Percentiles rank a stretch among this genome's conserved stretches.
Conservation (phyloP, 2,113 vertebrate genomes). For the Camelus bactrianus region DNA sequence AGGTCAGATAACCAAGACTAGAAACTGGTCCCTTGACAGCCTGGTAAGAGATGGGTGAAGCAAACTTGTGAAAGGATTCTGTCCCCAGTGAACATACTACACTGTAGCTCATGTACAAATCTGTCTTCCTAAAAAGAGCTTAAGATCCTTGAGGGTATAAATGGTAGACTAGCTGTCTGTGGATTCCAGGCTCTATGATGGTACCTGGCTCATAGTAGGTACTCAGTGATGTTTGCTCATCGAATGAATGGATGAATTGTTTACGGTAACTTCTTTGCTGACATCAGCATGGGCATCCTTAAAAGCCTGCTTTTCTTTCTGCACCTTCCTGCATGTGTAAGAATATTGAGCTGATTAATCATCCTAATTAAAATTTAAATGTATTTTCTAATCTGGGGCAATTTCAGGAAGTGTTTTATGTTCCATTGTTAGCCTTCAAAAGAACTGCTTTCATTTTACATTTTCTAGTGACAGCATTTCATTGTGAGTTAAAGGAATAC, state of each 20-base stretch:
- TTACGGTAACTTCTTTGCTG: conserved; percentile 13
- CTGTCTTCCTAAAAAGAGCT: neutral
- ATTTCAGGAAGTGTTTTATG: conserved; percentile 70
- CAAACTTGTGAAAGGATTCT: neutral
- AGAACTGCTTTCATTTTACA: conserved; percentile 58
- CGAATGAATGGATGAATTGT: neutral
- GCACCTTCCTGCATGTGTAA: conserved; percentile 20
- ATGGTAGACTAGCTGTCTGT: neutral
- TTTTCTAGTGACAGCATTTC: neutral
- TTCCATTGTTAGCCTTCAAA: conserved; percentile 68
- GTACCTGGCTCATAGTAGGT: neutral
- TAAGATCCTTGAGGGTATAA: neutral
- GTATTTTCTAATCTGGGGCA: conserved; percentile 75
- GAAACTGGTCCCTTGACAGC: neutral
- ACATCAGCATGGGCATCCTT: neutral
- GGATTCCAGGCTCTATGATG: neutral
- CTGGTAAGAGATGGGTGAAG: neutral
- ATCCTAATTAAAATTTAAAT: conserved; percentile 81
- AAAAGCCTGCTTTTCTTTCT: neutral
- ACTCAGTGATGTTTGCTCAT: neutral
- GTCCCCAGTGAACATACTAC: neutral
- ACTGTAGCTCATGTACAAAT: neutral
- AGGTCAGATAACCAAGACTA: neutral
- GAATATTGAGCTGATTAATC: conserved; percentile 65
- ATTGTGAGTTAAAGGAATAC: conserved; percentile 42